Conservation (phyloP, 1,140 invertebrate species). For the Drosophila takahashii region DNA sequence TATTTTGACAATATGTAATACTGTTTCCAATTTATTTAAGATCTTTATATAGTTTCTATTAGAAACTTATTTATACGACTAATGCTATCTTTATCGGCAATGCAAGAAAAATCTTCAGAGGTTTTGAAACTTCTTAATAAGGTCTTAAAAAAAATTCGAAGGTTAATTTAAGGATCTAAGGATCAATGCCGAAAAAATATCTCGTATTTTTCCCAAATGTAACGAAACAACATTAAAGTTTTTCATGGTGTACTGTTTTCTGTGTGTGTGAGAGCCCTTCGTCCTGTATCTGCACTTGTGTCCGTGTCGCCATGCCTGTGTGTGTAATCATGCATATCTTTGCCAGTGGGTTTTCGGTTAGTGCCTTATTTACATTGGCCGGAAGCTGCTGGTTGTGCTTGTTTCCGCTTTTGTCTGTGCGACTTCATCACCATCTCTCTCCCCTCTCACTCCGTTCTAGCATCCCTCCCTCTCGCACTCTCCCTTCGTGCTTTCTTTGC, state of each 20-base stretch:
- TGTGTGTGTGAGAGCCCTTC: slow-evolving; percentile 10
- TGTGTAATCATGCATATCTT: slow-evolving; percentile 65
- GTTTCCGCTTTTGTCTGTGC: slow-evolving; percentile 62
- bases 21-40: too few relatives aligned
- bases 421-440: slow-evolving; percentile 40
- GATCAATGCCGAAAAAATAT: too few relatives aligned
- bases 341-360: slow-evolving; percentile 51
- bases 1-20: too few relatives aligned
- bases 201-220: too few relatives aligned
- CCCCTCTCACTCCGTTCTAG: background rate
- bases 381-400: slow-evolving; percentile 63
- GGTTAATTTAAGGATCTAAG: too few relatives aligned
- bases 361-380: slow-evolving; percentile 64
- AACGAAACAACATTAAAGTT: background rate
- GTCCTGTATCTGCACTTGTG: slow-evolving; percentile 11
- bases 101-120: too few relatives aligned
- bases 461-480: slow-evolving; percentile 3
- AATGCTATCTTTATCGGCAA: too few relatives aligned
- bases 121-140: too few relatives aligned
- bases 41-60: too few relatives aligned
- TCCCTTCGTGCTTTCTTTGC: background rate
- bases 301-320: slow-evolving; percentile 11
- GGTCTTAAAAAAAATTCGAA: too few relatives aligned
- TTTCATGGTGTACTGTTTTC: background rate
- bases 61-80: too few relatives aligned